A percentile compares a stretch with the other conserved stretches of the same genome.
Conservation (phyloP, 2,797 vertebrate species). For the Xiphorhynchus erythropygius region DNA sequence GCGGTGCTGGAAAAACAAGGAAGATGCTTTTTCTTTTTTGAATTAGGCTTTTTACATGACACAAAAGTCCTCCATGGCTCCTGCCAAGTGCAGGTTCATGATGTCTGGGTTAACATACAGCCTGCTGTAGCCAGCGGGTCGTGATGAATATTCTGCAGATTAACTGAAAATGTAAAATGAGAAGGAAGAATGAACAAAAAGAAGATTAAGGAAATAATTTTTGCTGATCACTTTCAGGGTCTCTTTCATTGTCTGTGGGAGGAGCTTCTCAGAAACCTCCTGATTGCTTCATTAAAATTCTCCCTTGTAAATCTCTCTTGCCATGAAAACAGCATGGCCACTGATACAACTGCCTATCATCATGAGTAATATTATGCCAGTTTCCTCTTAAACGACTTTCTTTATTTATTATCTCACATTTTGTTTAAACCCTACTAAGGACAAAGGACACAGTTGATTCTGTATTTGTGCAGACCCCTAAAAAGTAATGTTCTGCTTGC, state of each 20-base stretch:
- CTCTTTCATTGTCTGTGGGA: not conserved
- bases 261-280: not conserved
- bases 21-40: not conserved
- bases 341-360: not conserved
- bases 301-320: not conserved
- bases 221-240: not conserved
- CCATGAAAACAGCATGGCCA: not conserved
- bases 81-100: not conserved
- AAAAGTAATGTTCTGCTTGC: not conserved
- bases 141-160: not conserved
- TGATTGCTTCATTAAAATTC: slow-evolving; percentile 13
- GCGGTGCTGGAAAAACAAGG: not conserved
- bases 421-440: not conserved
- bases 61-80: not conserved
- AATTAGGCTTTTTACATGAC: not conserved
- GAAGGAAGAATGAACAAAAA: not conserved
- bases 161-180: not conserved
- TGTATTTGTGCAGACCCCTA: not conserved
- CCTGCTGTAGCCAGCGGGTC: not conserved
- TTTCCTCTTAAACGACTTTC: not conserved
- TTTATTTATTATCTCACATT: not conserved
- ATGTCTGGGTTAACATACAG: not conserved
- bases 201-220: not conserved
- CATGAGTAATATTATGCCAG: not conserved
- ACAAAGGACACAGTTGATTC: not conserved